These are phyloP conservation scores for Chouioia cunea DNA, from an alignment of 2,888 invertebrate species.

Conservation along the genomic window DNA sequence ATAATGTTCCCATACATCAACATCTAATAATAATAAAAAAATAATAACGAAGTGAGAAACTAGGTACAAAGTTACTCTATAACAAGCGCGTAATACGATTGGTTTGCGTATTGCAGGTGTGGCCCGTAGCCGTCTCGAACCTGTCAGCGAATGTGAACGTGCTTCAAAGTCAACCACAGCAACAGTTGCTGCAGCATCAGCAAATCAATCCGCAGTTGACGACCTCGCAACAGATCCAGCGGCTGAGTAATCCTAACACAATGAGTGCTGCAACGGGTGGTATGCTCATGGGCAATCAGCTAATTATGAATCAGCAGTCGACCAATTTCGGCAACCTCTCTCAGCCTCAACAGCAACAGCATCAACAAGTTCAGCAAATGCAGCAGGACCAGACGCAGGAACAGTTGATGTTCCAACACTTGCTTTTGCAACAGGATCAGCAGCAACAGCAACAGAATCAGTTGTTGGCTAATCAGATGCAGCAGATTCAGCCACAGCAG, in stretches of 20 bases:
- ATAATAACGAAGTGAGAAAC: no score
- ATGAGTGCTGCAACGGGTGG: constrained; percentile 62
- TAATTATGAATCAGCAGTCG: constrained; percentile 63
- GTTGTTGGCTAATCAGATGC: constrained; percentile 57
- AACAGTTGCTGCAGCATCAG: constrained; percentile 60
- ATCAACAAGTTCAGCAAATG: constrained; percentile 59
- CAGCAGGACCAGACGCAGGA: constrained; percentile 56
- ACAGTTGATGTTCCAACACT: constrained; percentile 60
- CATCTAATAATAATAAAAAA: no score
- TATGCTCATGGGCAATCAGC: constrained; percentile 63
- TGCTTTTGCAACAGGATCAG: constrained; percentile 54
- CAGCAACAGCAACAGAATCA: constrained; percentile 51
- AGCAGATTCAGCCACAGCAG: constrained; percentile 53
- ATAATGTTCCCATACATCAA: no score
- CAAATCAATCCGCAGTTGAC: constrained; percentile 61
- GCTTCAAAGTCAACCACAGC: constrained; percentile 56
- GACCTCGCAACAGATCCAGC: constrained; percentile 60
- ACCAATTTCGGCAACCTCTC: constrained; percentile 56
- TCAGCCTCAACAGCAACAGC: constrained; percentile 60
- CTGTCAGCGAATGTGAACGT: constrained; percentile 47
- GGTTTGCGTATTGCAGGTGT: constrained; percentile 53
- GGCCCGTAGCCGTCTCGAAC: constrained; percentile 63
- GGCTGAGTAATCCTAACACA: constrained; percentile 57
- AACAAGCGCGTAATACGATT: no score
- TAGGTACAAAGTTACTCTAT: no score